phyloP scores from a whole-genome alignment of 2,113 vertebrate species.

The Sisor rabdophorus region DNA sequence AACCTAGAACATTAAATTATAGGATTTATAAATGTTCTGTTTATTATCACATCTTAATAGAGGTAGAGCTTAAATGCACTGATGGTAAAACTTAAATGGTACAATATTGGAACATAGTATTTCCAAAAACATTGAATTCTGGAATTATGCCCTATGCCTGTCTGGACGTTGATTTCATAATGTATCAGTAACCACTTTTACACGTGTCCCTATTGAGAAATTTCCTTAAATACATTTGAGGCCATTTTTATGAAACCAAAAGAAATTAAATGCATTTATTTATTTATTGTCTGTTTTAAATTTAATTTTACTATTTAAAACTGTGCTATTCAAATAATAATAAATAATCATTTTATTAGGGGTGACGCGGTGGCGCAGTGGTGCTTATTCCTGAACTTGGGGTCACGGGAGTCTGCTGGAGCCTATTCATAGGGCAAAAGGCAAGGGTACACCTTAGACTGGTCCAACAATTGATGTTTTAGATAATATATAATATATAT shows the following conservation, averaged over 20 bases:
- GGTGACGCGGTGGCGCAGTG: too few species aligned
- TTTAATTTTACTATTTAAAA: too few species aligned
- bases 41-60: conserved; percentile 14
- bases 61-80: background rate
- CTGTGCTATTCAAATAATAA: too few species aligned
- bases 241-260: background rate
- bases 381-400: too few species aligned
- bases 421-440: too few species aligned
- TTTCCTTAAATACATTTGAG: background rate
- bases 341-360: too few species aligned
- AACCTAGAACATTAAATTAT: conserved; percentile 8
- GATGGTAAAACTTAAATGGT: background rate
- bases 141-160: background rate
- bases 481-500: too few species aligned
- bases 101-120: background rate
- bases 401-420: too few species aligned
- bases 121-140: background rate
- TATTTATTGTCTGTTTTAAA: too few species aligned
- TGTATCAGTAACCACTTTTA: background rate
- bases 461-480: too few species aligned
- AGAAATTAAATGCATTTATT: too few species aligned
- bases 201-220: background rate
- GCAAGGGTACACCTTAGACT: too few species aligned
- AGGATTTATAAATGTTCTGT: conserved; percentile 8
- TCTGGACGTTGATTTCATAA: background rate